phyloP scores from a whole-genome alignment of 2,113 vertebrate species.

The Pseudopodoces humilis region DNA sequence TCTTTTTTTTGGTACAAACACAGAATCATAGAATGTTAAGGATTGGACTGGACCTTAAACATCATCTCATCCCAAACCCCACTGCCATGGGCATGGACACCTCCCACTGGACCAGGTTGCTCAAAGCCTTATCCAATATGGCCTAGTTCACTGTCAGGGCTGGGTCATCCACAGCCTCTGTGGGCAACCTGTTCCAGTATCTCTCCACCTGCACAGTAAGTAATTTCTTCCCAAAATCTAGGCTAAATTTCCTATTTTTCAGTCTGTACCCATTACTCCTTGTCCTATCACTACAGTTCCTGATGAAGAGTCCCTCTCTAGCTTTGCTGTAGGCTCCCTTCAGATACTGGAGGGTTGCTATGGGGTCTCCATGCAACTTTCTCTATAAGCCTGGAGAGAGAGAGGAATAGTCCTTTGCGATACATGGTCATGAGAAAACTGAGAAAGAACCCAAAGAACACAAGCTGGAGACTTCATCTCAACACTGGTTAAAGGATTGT shows the following conservation, averaged over 20 bases:
- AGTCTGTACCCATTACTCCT: neutral
- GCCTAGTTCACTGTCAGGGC: neutral
- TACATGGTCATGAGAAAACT: neutral
- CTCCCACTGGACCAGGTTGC: neutral
- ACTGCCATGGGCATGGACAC: neutral
- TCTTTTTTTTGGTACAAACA: neutral
- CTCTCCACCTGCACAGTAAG: neutral
- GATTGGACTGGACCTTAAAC: neutral
- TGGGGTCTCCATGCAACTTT: neutral
- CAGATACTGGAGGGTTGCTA: neutral
- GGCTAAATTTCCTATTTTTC: neutral
- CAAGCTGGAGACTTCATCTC: neutral
- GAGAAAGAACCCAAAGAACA: neutral
- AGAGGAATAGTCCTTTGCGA: neutral
- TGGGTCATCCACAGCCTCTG: neutral
- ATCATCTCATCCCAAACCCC: neutral
- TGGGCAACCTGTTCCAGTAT: neutral
- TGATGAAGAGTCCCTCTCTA: neutral
- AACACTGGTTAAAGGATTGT: neutral
- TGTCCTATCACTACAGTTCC: neutral
- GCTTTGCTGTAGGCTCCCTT: neutral
- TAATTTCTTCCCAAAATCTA: neutral
- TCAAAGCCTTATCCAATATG: neutral
- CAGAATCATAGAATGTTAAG: neutral
- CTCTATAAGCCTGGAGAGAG: neutral